Base-by-base conservation (phyloP, 2,888 invertebrate species). In the Campoplex nolae region DNA sequence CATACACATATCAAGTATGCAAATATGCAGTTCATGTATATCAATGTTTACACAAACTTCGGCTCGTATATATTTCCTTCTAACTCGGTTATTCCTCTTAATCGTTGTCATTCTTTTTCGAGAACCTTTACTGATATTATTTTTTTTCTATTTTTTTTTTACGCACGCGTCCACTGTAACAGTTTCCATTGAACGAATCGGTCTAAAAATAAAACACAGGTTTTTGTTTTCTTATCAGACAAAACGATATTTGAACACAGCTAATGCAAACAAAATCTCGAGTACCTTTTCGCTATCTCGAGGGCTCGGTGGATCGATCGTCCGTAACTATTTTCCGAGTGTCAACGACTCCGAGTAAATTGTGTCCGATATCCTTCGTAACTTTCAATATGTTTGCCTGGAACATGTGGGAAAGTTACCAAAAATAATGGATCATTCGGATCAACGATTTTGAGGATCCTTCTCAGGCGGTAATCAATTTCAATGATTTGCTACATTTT, bases 21-120 rank as follows among this genome's bases (percentile, higher is more conserved):
- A 28, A 11, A 58, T 28, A 11, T 3, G 11, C 8, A 28, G 11
- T 58, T 42, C 9, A 42, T 9, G 9, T 9, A 9, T 42, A 9
- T 91, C 92, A 92, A 93, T 93, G 92, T 93, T 93, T 93, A 92
- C 83, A 79, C 83, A 70, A 76, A 73, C 67, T 71, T 45, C 16
- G 51, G 48, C 62, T 74, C 23, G 42, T 54, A 13, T 58, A 28
- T 58, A 28, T 32, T 16, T 0, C 32, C 32, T 32, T 62, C 62
- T 16, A 7, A 1, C 16, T 32, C 32, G 16, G 62, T 62, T 62
- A 16, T 32, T 32, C 23, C 0, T 23, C 16, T 62, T 62, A 16
- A 6, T 28, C 58, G 28, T 28, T 1, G 28, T 32, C 28, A 28
- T 13, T 58, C 51, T 28, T 16, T 58, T 16, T 32, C 28, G 23